Evolutionary conservation across 2,888 invertebrate species (phyloP).

Genomic region (Sturmia bella): DNA sequence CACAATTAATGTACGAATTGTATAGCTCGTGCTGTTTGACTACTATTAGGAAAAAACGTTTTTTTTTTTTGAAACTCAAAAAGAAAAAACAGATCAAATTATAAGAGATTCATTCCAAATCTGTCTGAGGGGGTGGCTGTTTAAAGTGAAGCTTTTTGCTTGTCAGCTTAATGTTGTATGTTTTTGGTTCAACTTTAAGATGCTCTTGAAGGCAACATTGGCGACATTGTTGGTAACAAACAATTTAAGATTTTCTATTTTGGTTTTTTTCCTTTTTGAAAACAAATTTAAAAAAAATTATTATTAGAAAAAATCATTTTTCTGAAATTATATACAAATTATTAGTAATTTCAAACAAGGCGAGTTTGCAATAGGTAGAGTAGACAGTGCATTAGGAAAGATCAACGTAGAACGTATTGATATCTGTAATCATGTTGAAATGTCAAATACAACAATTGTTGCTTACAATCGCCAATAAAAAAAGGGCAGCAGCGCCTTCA

Average conservation of each 20-base stretch:
- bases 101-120: constrained; percentile 6
- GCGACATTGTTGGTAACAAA: constrained; percentile 38
- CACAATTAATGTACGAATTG: constrained; percentile 41
- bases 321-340: too few relatives aligned
- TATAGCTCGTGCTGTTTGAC: constrained; percentile 79
- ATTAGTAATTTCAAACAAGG: too few relatives aligned
- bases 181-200: constrained; percentile 4
- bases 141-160: constrained; percentile 70
- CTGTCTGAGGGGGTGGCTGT: constrained; percentile 62
- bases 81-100: constrained; percentile 25
- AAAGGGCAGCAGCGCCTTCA: too few relatives aligned
- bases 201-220: constrained; percentile 46
- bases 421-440: too few relatives aligned
- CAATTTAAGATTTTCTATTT: background rate
- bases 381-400: too few relatives aligned
- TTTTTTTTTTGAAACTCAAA: background rate
- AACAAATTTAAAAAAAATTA: too few relatives aligned
- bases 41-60: constrained; percentile 51
- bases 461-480: too few relatives aligned
- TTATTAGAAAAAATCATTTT: too few relatives aligned
- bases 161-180: constrained; percentile 69
- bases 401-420: too few relatives aligned
- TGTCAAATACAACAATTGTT: too few relatives aligned
- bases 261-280: background rate
- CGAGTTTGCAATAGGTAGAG: too few relatives aligned